Evolutionary conservation across 92 coral and sea anemone genomes (phyloP), one percentile per base, ranked within the genome.

Genomic region (Paragorgia papillata): DNA sequence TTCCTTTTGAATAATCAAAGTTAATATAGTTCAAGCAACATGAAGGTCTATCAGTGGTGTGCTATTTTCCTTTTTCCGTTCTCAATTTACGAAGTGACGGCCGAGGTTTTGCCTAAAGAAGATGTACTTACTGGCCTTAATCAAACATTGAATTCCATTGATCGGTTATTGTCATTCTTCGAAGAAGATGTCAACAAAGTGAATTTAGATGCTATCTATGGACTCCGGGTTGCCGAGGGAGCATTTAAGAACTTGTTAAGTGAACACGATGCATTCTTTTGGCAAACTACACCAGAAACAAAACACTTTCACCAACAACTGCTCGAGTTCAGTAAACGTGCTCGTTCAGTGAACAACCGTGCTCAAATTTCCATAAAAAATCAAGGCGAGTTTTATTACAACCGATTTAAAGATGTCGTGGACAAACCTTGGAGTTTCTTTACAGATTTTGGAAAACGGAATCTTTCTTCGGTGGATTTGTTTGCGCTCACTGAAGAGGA

Each of bases 351-450:
- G 24, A 20, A 18, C 35, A 54, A 31, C 53, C 48, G 34, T 9
- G 78, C 78, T 1, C 78, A 71, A 32, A 22, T 7, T 0, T 71
- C 64, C 2, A 53, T 71, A 2, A 20, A 71, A 55, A 32, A 55
- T 10, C 78, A 71, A 53, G 35, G 50, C 15, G 21, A 54, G 25
- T 15, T n/a, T 0, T 71, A 71, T n/a, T 71, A 53, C 28, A 12
- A 34, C 18, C 31, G 19, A 32, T 71, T 71, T 20, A 71, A 71
- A 37, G 62, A 51, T 54, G 60, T 71, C 0, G 78, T 71, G 0
- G 78, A 71, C 44, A 71, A 71, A 41, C 63, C 78, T 7, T 71
- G 78, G 78, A 33, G 48, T 12, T 71, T 51, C 27, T 53, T 53
- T 31, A 0, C 27, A 26, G 48, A 30, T 9, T 71, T 71, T 71